A percentile compares a stretch with the other conserved stretches of the same genome.
Evolutionary conservation across 2,797 vertebrate species (phyloP).

Genomic region (Eptatretus atami): DNA sequence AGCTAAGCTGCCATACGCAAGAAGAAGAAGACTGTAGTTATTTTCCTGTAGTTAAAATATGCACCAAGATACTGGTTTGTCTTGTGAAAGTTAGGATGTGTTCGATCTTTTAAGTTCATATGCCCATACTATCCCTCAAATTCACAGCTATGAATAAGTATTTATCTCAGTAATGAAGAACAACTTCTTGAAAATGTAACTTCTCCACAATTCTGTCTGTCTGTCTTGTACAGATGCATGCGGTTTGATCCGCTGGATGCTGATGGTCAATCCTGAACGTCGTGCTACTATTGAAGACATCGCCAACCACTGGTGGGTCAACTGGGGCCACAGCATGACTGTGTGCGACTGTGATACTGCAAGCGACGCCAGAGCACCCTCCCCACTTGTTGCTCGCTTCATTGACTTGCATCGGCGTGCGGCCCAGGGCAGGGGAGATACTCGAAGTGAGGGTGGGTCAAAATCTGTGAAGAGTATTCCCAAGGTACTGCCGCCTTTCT

Average conservation of each 20-base stretch:
- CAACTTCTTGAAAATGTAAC: background rate
- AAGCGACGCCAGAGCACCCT: constrained; percentile 24
- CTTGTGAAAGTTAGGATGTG: no score
- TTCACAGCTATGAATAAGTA: no score
- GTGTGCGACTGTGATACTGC: constrained; percentile 27
- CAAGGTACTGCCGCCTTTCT: constrained; percentile 13
- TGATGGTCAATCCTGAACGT: constrained; percentile 23
- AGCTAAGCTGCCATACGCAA: no score
- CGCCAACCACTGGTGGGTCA: constrained; percentile 47
- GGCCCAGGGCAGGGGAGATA: constrained; percentile 5
- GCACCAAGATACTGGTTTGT: no score
- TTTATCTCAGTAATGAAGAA: no score
- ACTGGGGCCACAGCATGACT: constrained; percentile 33
- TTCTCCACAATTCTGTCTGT: constrained; percentile 7
- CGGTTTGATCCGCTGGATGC: constrained; percentile 33
- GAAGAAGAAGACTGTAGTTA: no score
- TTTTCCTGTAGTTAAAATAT: no score
- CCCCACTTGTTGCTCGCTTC: constrained; percentile 24
- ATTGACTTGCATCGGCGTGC: constrained; percentile 33
- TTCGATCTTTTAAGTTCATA: no score
- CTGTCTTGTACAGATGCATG: constrained; percentile 22
- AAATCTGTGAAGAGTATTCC: constrained; percentile 10
- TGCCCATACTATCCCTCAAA: no score
- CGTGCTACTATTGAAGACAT: constrained; percentile 40
- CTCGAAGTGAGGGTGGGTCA: constrained; percentile 10